Evolutionary conservation across 1,140 invertebrate genomes (phyloP).

Genomic region (Drosophila watanabei): DNA sequence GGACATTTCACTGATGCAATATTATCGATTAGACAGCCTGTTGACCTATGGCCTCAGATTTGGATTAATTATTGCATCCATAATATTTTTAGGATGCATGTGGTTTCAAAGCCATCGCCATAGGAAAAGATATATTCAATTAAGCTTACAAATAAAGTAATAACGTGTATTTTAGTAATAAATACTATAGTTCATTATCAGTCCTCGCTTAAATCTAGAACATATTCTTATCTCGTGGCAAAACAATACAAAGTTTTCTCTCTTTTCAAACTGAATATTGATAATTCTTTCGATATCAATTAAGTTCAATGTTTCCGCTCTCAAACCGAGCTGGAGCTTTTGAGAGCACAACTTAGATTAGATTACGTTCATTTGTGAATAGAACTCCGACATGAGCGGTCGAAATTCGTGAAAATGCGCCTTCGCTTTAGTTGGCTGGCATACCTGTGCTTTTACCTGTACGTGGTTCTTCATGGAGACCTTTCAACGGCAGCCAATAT

Average conservation of each 20-base stretch:
- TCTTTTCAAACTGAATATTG: not conserved
- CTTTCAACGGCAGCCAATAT: too few relatives aligned
- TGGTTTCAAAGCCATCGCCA: not conserved
- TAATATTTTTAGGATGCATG: conserved; percentile 9
- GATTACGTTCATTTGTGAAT: conserved; percentile 1
- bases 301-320: not conserved
- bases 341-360: not conserved
- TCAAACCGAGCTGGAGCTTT: too few relatives aligned
- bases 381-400: not conserved
- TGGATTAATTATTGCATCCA: conserved; percentile 4
- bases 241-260: not conserved
- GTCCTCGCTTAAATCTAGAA: not conserved
- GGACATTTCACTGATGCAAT: conserved; percentile 33
- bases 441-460: too few relatives aligned
- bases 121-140: not conserved
- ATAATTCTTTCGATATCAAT: not conserved
- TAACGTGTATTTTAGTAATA: not conserved
- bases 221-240: not conserved
- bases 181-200: not conserved
- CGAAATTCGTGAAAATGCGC: not conserved
- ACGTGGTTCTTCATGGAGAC: too few relatives aligned
- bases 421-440: not conserved
- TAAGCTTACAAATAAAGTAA: not conserved
- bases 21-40: conserved; percentile 36
- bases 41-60: conserved; percentile 13